Conservation (phyloP, 2,797 vertebrate species). For the Poeciliopsis turneri region DNA sequence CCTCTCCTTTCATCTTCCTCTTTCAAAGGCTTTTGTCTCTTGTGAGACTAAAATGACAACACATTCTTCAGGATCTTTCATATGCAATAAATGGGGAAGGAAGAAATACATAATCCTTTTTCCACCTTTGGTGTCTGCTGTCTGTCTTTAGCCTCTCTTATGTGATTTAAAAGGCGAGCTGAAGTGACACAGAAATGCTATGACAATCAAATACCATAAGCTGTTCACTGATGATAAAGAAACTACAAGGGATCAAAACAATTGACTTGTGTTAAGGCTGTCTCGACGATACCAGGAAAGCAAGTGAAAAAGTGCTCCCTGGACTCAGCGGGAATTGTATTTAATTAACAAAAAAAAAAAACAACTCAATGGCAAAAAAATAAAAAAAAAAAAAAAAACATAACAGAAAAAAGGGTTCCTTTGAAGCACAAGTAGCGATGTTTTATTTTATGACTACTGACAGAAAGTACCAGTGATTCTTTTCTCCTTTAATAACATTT, state of each 20-base stretch:
- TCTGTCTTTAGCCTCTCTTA: constrained; percentile 28
- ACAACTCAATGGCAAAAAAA: constrained; percentile 41
- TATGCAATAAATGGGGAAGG: constrained; percentile 44
- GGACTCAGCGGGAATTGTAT: constrained; percentile 49
- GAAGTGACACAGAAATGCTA: constrained; percentile 54
- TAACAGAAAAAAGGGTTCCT: constrained; percentile 38
- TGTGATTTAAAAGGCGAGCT: constrained; percentile 44
- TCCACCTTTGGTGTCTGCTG: constrained; percentile 56
- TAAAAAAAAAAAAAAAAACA: constrained; percentile 11
- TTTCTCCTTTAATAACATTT: constrained; percentile 13
- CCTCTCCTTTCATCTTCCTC: constrained; percentile 71
- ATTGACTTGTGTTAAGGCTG: constrained; percentile 62
- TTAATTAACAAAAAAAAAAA: constrained; percentile 64
- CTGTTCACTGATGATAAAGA: constrained; percentile 65
- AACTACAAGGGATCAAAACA: constrained; percentile 59
- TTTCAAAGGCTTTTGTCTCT: constrained; percentile 68
- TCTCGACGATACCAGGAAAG: constrained; percentile 42
- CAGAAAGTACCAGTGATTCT: constrained; percentile 18
- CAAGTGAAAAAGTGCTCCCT: constrained; percentile 38
- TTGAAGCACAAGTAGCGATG: constrained; percentile 31
- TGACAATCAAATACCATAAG: constrained; percentile 64
- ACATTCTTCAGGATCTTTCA: constrained; percentile 63
- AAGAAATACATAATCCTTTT: constrained; percentile 30
- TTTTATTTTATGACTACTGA: constrained; percentile 30
- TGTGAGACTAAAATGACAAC: constrained; percentile 62